These are phyloP conservation scores for Phalloptychus januarius DNA, from an alignment of 2,797 vertebrate species.

Conservation along the genomic window DNA sequence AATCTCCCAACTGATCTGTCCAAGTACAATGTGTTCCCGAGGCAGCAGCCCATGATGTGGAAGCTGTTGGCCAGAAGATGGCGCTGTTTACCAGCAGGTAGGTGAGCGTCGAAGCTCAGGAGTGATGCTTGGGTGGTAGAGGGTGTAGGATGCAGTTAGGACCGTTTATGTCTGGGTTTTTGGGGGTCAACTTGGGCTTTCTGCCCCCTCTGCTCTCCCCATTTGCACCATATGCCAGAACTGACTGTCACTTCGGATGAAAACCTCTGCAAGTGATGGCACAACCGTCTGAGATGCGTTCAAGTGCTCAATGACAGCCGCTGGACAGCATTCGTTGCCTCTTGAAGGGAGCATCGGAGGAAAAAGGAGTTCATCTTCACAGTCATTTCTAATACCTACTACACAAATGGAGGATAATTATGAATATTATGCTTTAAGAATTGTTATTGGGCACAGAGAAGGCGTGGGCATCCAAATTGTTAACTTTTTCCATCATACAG, in stretches of 20 bases:
- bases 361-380: not conserved
- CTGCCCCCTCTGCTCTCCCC: conserved; percentile 34
- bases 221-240: conserved; percentile 70
- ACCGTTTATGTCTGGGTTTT: conserved; percentile 68
- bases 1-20: conserved; percentile 54
- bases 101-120: conserved; percentile 3
- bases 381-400: not conserved
- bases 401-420: not conserved
- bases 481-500: not conserved
- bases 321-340: not conserved
- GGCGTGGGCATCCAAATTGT: not conserved
- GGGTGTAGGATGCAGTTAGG: conserved; percentile 58
- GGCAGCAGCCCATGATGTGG: conserved; percentile 4
- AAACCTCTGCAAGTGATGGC: conserved; percentile 52
- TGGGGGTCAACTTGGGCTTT: conserved; percentile 52
- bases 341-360: not conserved
- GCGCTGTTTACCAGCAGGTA: conserved; percentile 56
- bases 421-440: not conserved
- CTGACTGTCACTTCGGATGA: conserved; percentile 70
- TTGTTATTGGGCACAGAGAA: no score
- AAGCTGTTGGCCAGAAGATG: conserved; percentile 50
- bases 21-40: conserved; percentile 61
- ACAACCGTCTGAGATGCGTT: conserved; percentile 12
- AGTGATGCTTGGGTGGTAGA: conserved; percentile 23
- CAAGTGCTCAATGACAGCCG: not conserved